A percentile compares a stretch with the other conserved stretches of the same genome.
Evolutionary conservation across 2,888 invertebrate species (phyloP).

Genomic region (Cataglyphis cursor): DNA sequence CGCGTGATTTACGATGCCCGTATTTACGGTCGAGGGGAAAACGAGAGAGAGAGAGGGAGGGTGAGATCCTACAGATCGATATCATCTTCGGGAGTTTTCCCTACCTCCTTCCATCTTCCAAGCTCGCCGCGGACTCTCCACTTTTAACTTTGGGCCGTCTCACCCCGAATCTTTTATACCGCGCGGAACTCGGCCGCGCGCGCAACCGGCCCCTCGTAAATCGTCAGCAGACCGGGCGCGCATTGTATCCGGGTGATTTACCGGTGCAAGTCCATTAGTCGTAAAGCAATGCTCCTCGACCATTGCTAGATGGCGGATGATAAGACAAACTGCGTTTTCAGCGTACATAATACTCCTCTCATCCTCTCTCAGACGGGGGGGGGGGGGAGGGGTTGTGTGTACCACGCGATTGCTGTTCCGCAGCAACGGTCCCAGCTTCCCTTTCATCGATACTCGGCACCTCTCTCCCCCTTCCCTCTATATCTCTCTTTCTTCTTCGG

Average conservation of each 20-base stretch:
- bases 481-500: conserved; percentile 5
- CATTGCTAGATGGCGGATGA: conserved; percentile 77
- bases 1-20: conserved; percentile 76
- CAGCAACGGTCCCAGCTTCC: conserved; percentile 69
- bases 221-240: conserved; percentile 72
- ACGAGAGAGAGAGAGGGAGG: conserved; percentile 2
- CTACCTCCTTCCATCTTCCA: conserved; percentile 36
- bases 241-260: conserved; percentile 80
- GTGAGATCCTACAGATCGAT: conserved; percentile 69
- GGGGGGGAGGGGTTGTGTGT: conserved; percentile 2
- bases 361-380: background rate
- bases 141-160: conserved; percentile 61
- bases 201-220: conserved; percentile 76
- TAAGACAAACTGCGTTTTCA: conserved; percentile 79
- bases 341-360: conserved; percentile 61
- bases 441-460: conserved; percentile 70
- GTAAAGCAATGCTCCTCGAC: conserved; percentile 79
- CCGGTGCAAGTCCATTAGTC: conserved; percentile 82
- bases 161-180: conserved; percentile 68
- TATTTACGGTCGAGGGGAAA: conserved; percentile 22
- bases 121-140: conserved; percentile 42
- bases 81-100: conserved; percentile 46
- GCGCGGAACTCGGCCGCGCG: conserved; percentile 68
- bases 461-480: conserved; percentile 13
- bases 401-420: conserved; percentile 59